Evolutionary conservation across 2,797 vertebrate genomes (phyloP).

Genomic region (Aldrovandia affinis): DNA sequence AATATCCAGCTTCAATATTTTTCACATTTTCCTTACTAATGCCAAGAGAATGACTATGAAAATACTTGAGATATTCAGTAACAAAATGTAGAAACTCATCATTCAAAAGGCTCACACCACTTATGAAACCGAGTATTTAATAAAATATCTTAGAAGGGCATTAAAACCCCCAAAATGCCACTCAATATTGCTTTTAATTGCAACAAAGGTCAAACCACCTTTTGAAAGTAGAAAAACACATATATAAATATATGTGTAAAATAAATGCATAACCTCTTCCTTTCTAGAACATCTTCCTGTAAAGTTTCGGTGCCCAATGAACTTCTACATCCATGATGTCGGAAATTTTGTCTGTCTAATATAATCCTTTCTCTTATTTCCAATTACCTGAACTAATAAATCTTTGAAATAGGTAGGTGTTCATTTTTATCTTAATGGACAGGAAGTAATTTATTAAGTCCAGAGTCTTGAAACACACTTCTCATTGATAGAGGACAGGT

Average conservation of each 20-base stretch:
- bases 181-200: background rate
- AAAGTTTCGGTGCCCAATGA: conserved; percentile 58
- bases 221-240: conserved; percentile 3
- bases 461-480: conserved; percentile 62
- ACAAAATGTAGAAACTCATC: background rate
- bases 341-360: conserved; percentile 71
- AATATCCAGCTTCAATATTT: background rate
- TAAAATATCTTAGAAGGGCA: background rate
- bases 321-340: conserved; percentile 57
- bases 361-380: conserved; percentile 70
- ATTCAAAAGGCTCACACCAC: background rate
- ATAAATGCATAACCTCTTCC: conserved; percentile 20
- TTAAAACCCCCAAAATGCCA: background rate
- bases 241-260: background rate
- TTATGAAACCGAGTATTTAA: background rate
- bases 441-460: conserved; percentile 80
- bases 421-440: conserved; percentile 78
- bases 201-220: background rate
- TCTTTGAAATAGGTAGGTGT: conserved; percentile 73
- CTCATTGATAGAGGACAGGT: conserved; percentile 74
- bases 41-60: background rate
- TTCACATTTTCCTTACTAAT: background rate
- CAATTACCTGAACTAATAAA: conserved; percentile 85
- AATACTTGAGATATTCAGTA: background rate
- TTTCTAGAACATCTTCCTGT: conserved; percentile 43